Base-by-base conservation (phyloP, 2,797 vertebrate genomes). In the Hydrocynus forskahlii region DNA sequence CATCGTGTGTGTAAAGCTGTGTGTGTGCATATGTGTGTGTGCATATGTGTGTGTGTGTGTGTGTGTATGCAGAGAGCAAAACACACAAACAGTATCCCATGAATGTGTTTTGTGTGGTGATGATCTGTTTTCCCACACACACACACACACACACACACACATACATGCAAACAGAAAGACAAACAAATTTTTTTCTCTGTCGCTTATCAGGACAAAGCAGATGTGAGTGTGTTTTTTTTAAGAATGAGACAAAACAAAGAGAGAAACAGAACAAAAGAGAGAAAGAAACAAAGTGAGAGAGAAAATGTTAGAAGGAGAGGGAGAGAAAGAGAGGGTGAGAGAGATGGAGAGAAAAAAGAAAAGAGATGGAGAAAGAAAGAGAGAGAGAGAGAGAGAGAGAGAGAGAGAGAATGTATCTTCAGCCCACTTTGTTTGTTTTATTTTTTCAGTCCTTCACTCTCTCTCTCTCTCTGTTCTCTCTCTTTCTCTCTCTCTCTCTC, bases 191-290 rank as follows among this genome's bases (percentile, higher is more conserved):
- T 7, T 55, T 16, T 55, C 17, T 55, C 54, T 55, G 54, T 55
- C 19, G 16, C 54, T 55, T 55, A 17, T 55, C 92, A 74, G 92
- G 89, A 88, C 89, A 83, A 88, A 90, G 87, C 92, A 93, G 90
- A 59, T 50, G 89, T 92, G 91, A 92, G 88, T 7, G 16, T 52
- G n/a, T 69, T 45, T 38, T 92, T 91, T 87, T 82, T 85, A 9
- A 45, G 66, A n/a, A 45, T 0, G 9, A 45, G 66, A 50, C 48
- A 12, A 13, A 21, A 69, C 19, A 69, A 8, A 13, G 5, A 50
- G 21, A 69, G 40, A 48, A 40, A 45, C 4, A 23, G 66, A 43
- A 5, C 6, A 45, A 68, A 8, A 29, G 63, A 66, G 62, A 4
- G 12, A 40, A 12, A 38, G 23, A 63, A 4, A 8, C n/a, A 69